phyloP scores from a whole-genome alignment of 2,113 vertebrate genomes.

The Periophthalmus modestus region DNA sequence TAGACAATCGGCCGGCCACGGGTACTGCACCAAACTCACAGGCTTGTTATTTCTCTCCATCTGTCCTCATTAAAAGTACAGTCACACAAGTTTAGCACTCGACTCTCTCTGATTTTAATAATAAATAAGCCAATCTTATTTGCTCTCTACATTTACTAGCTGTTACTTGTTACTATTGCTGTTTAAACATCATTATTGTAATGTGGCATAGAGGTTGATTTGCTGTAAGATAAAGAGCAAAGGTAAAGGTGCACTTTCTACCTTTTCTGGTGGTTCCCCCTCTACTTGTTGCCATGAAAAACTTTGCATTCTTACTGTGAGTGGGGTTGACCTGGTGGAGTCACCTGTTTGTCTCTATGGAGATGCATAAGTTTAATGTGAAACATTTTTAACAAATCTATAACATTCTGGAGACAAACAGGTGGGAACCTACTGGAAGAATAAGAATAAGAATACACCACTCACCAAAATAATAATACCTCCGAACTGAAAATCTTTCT shows the following conservation, averaged over 20 bases:
- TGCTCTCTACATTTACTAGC: background rate
- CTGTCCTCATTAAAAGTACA: background rate
- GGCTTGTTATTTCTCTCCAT: background rate
- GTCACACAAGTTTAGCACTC: too few relatives aligned
- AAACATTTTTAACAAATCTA: too few relatives aligned
- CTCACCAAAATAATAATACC: background rate
- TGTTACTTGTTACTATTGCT: background rate
- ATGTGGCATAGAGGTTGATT: background rate
- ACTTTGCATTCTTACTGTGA: background rate
- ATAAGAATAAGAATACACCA: too few relatives aligned
- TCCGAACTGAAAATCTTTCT: background rate
- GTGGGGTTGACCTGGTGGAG: too few relatives aligned
- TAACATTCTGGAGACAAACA: too few relatives aligned
- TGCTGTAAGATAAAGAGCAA: background rate
- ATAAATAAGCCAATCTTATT: background rate
- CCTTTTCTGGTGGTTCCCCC: background rate
- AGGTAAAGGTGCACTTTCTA: background rate
- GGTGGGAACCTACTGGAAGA: too few relatives aligned
- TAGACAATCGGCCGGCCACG: slow-evolving; percentile 1
- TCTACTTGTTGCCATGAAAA: background rate
- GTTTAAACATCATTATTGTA: background rate
- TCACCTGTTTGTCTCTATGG: too few relatives aligned
- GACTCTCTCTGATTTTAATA: background rate
- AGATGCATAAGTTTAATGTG: too few relatives aligned
- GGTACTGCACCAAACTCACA: background rate